Conservation (phyloP, 2,888 invertebrate species). For the Acheta domesticus region DNA sequence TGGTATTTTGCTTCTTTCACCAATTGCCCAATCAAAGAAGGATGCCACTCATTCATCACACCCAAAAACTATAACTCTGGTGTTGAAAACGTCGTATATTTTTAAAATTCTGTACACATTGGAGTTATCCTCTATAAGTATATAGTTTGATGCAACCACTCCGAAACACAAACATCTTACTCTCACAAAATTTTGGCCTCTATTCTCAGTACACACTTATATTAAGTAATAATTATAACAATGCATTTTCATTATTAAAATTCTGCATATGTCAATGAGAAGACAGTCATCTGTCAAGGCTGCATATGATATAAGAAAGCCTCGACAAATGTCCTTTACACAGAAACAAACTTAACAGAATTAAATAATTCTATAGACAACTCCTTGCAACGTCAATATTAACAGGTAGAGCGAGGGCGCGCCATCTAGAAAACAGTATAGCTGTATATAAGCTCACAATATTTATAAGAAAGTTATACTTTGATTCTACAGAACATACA, state of each 20-base stretch:
- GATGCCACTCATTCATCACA: too few relatives aligned
- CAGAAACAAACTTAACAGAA: neutral
- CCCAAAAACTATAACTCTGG: neutral
- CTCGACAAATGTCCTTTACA: neutral
- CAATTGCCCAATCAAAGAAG: too few relatives aligned
- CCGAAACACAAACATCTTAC: slow-evolving; percentile 1
- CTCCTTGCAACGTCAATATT: neutral
- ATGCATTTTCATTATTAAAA: slow-evolving; percentile 11
- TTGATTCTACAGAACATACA: too few relatives aligned
- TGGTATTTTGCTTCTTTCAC: too few relatives aligned
- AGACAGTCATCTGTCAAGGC: neutral
- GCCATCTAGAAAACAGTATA: too few relatives aligned
- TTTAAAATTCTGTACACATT: slow-evolving; percentile 18
- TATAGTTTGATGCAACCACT: slow-evolving; percentile 8
- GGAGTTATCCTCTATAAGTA: neutral
- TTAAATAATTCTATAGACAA: slow-evolving; percentile 1
- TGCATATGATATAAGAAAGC: neutral
- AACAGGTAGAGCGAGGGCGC: too few relatives aligned
- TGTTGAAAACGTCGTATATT: slow-evolving; percentile 18
- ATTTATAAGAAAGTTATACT: too few relatives aligned
- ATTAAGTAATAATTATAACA: slow-evolving; percentile 18
- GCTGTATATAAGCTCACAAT: too few relatives aligned
- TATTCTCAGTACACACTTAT: neutral
- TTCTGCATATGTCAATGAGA: neutral
- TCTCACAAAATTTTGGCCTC: slow-evolving; percentile 18